A percentile compares a stretch with the other conserved stretches of the same genome.
phyloP scores from a whole-genome alignment of 1,140 invertebrate species.

The Arctopsyche grandis region DNA sequence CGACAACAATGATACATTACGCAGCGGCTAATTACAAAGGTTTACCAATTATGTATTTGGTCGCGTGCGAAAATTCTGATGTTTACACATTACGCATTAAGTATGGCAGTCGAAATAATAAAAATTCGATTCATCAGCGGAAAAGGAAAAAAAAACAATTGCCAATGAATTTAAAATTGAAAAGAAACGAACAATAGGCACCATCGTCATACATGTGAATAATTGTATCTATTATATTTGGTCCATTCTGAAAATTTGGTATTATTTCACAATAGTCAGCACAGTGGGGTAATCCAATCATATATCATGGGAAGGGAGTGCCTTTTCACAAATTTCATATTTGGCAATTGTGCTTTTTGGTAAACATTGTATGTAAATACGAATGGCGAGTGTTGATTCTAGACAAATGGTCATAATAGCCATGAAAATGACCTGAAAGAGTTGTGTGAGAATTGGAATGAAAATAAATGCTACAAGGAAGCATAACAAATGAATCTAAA shows the following conservation, averaged over 20 bases:
- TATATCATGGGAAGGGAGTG: not conserved
- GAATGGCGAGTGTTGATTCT: too few relatives aligned
- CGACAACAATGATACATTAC: not conserved
- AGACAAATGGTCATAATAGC: not conserved
- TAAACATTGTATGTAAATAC: too few relatives aligned
- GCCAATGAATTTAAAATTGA: not conserved
- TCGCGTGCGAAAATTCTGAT: not conserved
- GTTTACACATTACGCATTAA: too few relatives aligned
- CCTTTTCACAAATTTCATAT: too few relatives aligned
- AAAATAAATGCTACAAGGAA: slow-evolving; percentile 1
- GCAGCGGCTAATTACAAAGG: too few relatives aligned
- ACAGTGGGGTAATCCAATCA: not conserved
- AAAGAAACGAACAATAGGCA: not conserved
- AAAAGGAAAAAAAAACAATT: not conserved
- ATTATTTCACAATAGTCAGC: not conserved
- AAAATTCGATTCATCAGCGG: not conserved
- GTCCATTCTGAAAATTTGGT: not conserved
- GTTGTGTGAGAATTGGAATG: not conserved
- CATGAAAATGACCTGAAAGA: not conserved
- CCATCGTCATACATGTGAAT: not conserved
- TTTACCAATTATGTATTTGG: too few relatives aligned
- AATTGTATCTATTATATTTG: not conserved
- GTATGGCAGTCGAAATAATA: not conserved
- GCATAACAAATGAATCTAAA: not conserved
- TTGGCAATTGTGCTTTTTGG: too few relatives aligned